Evolutionary conservation across 1,140 invertebrate genomes (phyloP).

Genomic region (Pseudomyrmex flavicornis): DNA sequence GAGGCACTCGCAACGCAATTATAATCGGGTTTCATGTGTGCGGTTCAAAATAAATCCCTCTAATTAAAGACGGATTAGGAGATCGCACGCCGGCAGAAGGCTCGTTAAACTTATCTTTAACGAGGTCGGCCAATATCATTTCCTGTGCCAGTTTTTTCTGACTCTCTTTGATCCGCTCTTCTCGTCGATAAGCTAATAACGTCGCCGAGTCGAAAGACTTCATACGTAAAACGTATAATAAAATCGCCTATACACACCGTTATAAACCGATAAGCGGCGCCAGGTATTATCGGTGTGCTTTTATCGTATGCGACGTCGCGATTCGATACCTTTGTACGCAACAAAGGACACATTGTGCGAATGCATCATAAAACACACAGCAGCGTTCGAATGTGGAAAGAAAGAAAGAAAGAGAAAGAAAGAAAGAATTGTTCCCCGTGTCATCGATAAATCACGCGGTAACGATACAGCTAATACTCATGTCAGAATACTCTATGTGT

Average conservation of each 20-base stretch:
- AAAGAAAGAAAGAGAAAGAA: too few species aligned
- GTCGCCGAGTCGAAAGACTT: conserved; percentile 62
- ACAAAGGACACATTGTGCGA: conserved; percentile 42
- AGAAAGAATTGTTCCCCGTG: neutral
- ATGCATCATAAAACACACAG: conserved; percentile 41
- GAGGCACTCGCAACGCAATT: conserved; percentile 39
- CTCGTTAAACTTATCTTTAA: conserved; percentile 69
- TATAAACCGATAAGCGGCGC: conserved; percentile 43
- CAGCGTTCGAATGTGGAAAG: neutral
- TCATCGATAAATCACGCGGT: conserved; percentile 45
- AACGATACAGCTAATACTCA: conserved; percentile 35
- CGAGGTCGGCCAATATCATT: conserved; percentile 48
- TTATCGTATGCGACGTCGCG: conserved; percentile 42
- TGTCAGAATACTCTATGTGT: neutral
- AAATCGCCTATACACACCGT: conserved; percentile 30
- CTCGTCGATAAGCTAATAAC: conserved; percentile 72
- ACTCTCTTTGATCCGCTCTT: conserved; percentile 67
- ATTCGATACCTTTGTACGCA: conserved; percentile 52
- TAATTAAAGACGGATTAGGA: conserved; percentile 65
- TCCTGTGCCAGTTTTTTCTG: conserved; percentile 34
- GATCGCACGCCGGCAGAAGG: conserved; percentile 32
- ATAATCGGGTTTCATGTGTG: conserved; percentile 41
- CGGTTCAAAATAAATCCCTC: conserved; percentile 56
- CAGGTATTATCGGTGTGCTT: conserved; percentile 33
- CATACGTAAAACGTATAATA: conserved; percentile 61